Evolutionary conservation across 2,888 invertebrate genomes (phyloP).

Genomic region (Peribatodes rhomboidaria): DNA sequence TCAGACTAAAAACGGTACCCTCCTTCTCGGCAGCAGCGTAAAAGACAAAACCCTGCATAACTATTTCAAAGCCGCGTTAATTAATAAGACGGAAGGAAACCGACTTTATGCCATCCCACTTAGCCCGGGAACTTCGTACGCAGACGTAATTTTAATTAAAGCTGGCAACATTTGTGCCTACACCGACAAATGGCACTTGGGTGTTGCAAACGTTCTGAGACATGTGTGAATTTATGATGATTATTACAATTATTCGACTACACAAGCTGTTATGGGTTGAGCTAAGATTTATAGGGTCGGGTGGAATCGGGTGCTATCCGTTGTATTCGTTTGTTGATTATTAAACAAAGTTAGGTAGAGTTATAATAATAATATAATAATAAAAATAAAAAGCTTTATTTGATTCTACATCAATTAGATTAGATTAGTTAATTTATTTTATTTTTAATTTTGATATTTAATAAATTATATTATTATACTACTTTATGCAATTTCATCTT

Average conservation of each 20-base stretch:
- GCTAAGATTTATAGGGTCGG: neutral
- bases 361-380: too few relatives aligned
- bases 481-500: too few relatives aligned
- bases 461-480: too few relatives aligned
- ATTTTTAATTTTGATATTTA: too few relatives aligned
- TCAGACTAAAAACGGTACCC: too few relatives aligned
- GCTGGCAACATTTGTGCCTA: constrained; percentile 36
- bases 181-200: constrained; percentile 17
- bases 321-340: neutral
- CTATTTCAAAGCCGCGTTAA: neutral
- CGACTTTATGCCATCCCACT: constrained; percentile 9
- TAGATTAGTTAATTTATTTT: too few relatives aligned
- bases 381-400: too few relatives aligned
- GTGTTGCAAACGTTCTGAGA: constrained; percentile 7
- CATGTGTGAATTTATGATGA: constrained; percentile 15
- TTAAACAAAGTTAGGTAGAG: neutral
- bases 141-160: constrained; percentile 55
- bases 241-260: constrained; percentile 15
- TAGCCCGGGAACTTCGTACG: constrained; percentile 18
- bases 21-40: too few relatives aligned
- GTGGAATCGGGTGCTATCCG: neutral
- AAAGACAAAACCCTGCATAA: neutral
- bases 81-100: constrained; percentile 9
- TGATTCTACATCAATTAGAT: too few relatives aligned
- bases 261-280: neutral